Evolutionary conservation across 30 jellyfish, hydroid and myxozoan genomes (phyloP).

Genomic region (Hydra vulgaris): DNA sequence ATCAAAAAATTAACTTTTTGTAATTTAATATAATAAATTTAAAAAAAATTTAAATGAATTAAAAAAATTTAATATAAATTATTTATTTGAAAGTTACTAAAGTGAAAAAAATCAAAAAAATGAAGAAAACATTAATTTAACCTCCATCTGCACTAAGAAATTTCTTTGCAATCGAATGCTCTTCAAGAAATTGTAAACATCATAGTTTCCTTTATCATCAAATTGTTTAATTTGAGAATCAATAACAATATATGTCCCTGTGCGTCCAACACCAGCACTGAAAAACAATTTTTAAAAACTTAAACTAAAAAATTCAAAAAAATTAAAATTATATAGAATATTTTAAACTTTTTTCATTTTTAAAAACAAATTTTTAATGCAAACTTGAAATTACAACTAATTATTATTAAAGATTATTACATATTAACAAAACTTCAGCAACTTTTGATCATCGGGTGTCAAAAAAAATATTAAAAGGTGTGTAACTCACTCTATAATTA

Average conservation of each 20-base stretch:
- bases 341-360: too few species aligned
- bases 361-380: too few species aligned
- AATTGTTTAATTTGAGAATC: conserved; percentile 73
- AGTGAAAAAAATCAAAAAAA: neutral
- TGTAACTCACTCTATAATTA: too few species aligned
- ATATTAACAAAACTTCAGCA: too few species aligned
- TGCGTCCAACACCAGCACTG: conserved; percentile 96
- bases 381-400: too few species aligned
- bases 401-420: too few species aligned
- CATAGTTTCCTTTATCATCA: conserved; percentile 52
- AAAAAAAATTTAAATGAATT: too few species aligned
- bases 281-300: neutral
- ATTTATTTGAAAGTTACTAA: neutral
- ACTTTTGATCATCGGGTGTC: too few species aligned
- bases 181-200: conserved; percentile 48
- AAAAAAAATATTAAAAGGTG: too few species aligned
- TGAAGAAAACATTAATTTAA: neutral
- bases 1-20: neutral
- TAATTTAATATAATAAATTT: too few species aligned
- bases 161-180: conserved; percentile 64
- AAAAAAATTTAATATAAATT: neutral
- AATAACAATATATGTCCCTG: conserved; percentile 76
- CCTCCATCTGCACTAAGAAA: conserved; percentile 88
- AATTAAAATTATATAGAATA: too few species aligned
- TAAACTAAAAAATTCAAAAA: neutral